Percentiles rank a stretch among this genome's conserved stretches.
Evolutionary conservation across 2,888 invertebrate species (phyloP).

Genomic region (Tenthredo amoena): DNA sequence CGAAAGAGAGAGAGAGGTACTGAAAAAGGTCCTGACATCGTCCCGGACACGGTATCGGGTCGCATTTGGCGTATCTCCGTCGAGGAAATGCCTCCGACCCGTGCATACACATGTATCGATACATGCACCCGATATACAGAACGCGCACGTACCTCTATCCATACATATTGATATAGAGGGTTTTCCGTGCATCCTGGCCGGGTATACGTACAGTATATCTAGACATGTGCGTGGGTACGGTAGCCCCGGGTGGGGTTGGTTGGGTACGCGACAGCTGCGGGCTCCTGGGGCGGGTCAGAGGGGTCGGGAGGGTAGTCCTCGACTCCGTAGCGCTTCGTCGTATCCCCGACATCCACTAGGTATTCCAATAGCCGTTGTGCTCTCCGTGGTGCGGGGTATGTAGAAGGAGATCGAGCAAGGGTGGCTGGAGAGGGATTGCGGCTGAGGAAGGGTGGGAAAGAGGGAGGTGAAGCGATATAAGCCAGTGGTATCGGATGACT

Average conservation of each 20-base stretch:
- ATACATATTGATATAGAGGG: conserved; percentile 32
- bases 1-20: not conserved
- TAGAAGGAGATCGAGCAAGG: conserved; percentile 31
- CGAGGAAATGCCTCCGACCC: conserved; percentile 23
- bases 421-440: conserved; percentile 41
- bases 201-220: not conserved
- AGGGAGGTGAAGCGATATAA: conserved; percentile 32
- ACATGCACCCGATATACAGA: not conserved
- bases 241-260: conserved; percentile 40
- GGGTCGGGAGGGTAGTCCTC: conserved; percentile 51
- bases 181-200: conserved; percentile 12
- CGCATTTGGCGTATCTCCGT: conserved; percentile 19
- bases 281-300: conserved; percentile 48
- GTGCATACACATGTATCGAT: not conserved
- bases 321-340: conserved; percentile 47
- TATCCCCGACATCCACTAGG: conserved; percentile 41
- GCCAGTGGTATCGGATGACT: conserved; percentile 49
- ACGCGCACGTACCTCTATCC: not conserved
- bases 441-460: not conserved
- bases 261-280: conserved; percentile 54
- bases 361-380: conserved; percentile 50
- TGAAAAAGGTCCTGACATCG: not conserved
- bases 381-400: not conserved
- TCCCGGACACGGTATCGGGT: conserved; percentile 31
- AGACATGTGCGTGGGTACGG: conserved; percentile 44